Evolutionary conservation across 2,113 vertebrate genomes (phyloP).

Genomic region (Empidonax traillii): DNA sequence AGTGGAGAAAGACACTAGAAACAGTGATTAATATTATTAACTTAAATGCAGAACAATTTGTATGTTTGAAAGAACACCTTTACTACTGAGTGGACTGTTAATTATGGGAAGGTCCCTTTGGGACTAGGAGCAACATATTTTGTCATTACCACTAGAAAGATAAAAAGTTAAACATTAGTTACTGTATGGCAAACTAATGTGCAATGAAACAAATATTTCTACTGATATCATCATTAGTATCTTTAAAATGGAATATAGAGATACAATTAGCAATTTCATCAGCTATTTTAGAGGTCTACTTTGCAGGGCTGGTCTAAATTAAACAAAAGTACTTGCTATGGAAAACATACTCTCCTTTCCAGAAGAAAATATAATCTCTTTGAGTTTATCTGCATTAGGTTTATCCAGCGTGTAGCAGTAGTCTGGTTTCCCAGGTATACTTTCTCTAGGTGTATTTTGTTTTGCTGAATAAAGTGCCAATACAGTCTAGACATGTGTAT

Average conservation of each 20-base stretch:
- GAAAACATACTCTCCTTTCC: background rate
- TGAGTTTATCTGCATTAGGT: background rate
- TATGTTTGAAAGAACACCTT: background rate
- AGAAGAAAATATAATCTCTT: background rate
- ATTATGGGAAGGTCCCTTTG: background rate
- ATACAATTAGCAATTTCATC: background rate
- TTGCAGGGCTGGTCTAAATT: background rate
- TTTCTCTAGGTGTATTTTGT: background rate
- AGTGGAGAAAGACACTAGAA: background rate
- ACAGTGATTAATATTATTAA: background rate
- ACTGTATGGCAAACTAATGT: background rate
- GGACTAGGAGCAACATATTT: background rate
- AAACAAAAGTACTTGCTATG: background rate
- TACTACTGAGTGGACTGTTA: background rate
- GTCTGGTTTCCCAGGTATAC: background rate
- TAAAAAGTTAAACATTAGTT: background rate
- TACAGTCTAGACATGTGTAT: background rate
- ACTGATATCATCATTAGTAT: background rate
- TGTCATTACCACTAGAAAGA: background rate
- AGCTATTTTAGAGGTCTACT: background rate
- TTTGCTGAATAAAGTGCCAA: background rate
- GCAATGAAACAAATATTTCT: background rate
- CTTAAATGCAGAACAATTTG: background rate
- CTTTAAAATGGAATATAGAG: background rate
- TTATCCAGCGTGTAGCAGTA: background rate